Evolutionary conservation across 2,888 invertebrate species (phyloP).

Genomic region (Plebejus anna): DNA sequence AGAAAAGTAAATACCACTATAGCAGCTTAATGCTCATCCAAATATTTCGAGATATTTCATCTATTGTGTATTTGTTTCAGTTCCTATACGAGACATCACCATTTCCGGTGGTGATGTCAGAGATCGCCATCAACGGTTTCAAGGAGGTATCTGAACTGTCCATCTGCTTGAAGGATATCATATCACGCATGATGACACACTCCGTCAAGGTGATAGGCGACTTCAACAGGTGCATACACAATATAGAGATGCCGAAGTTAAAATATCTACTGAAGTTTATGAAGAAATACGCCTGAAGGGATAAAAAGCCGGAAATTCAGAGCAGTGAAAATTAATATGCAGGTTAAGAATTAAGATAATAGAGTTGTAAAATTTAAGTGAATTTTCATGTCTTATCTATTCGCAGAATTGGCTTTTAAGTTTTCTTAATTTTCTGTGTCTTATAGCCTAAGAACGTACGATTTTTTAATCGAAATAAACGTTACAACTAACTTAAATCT

Average conservation of each 20-base stretch:
- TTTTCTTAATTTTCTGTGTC: too few species aligned
- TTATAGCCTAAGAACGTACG: too few species aligned
- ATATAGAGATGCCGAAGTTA: conserved; percentile 74
- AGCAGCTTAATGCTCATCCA: too few species aligned
- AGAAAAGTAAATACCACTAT: too few species aligned
- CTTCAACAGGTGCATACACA: conserved; percentile 73
- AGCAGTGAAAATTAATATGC: background rate
- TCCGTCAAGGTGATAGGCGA: conserved; percentile 74
- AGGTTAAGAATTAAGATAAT: background rate
- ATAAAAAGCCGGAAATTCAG: background rate
- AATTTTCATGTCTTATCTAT: too few species aligned
- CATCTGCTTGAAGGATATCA: conserved; percentile 72
- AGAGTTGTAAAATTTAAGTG: background rate
- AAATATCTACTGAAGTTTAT: conserved; percentile 73
- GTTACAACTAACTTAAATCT: too few species aligned
- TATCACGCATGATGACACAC: conserved; percentile 74
- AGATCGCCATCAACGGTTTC: conserved; percentile 72
- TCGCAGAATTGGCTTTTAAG: too few species aligned
- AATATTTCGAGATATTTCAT: too few species aligned
- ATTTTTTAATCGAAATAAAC: too few species aligned
- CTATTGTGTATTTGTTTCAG: conserved; percentile 43
- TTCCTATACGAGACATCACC: conserved; percentile 74
- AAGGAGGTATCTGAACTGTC: conserved; percentile 74
- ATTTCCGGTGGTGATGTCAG: conserved; percentile 73
- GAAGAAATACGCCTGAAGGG: conserved; percentile 68